phyloP scores from a whole-genome alignment of 1,140 invertebrate genomes.

The Prorops nasuta region DNA sequence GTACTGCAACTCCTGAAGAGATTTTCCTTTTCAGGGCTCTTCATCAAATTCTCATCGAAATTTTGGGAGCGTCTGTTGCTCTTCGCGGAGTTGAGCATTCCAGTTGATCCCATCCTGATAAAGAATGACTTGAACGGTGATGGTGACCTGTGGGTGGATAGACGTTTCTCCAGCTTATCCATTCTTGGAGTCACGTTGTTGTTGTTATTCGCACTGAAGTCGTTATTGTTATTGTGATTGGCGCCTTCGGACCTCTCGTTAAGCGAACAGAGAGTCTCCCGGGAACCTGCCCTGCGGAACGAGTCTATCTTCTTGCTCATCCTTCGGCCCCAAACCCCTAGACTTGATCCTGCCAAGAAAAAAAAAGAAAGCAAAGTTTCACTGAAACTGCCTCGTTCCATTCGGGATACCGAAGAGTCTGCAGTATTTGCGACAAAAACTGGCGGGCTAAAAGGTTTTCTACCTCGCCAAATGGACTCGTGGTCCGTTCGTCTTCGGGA shows the following conservation, averaged over 20 bases:
- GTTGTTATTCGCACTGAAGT: conserved; percentile 46
- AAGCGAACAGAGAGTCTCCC: conserved; percentile 53
- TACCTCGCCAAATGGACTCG: conserved; percentile 2
- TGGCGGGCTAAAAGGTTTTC: conserved; percentile 3
- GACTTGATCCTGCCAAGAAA: conserved; percentile 55
- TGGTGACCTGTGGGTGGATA: conserved; percentile 59
- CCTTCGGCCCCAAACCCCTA: conserved; percentile 74
- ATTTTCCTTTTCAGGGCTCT: conserved; percentile 49
- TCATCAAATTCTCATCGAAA: conserved; percentile 34
- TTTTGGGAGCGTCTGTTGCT: conserved; percentile 52
- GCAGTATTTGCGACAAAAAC: conserved; percentile 17
- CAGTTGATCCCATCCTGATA: conserved; percentile 72
- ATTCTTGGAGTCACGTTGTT: conserved; percentile 33
- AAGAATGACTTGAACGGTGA: conserved; percentile 72
- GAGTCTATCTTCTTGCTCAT: conserved; percentile 79
- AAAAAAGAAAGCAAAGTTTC: conserved; percentile 25
- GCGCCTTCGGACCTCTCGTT: conserved; percentile 31
- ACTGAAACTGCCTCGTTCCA: neutral
- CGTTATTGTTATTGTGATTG: conserved; percentile 37
- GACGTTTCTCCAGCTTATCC: conserved; percentile 53
- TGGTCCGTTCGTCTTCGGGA: too few species aligned
- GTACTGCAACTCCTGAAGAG: conserved; percentile 76
- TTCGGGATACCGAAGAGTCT: conserved; percentile 11
- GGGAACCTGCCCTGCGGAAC: conserved; percentile 66
- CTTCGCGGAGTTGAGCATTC: conserved; percentile 66